phyloP scores from a whole-genome alignment of 2,797 vertebrate species.

The Brachyalestes nurse region DNA sequence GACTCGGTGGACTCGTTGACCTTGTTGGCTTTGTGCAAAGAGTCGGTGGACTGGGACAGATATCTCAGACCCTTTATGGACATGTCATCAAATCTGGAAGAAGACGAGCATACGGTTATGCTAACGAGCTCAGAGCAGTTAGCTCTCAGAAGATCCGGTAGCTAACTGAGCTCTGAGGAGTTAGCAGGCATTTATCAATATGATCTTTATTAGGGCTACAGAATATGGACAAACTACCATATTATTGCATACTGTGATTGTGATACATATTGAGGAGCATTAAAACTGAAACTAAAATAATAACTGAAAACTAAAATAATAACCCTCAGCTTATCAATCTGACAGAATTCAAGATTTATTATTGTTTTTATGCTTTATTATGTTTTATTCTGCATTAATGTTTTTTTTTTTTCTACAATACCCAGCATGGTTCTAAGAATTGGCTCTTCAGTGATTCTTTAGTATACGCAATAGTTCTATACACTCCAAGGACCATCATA shows the following conservation, averaged over 20 bases:
- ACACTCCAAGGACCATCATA: too few relatives aligned
- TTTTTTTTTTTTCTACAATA: neutral
- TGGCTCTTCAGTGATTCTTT: too few relatives aligned
- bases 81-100: conserved; percentile 83
- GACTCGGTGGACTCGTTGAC: conserved; percentile 95
- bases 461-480: too few relatives aligned
- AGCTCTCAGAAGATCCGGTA: neutral
- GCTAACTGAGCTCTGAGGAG: neutral
- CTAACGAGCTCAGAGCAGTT: neutral
- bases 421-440: neutral
- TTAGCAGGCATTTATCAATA: neutral
- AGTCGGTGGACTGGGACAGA: conserved; percentile 96
- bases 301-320: too few relatives aligned
- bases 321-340: too few relatives aligned
- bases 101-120: conserved; percentile 15
- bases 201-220: neutral
- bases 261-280: too few relatives aligned
- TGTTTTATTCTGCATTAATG: neutral
- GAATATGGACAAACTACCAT: too few relatives aligned
- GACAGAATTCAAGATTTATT: neutral
- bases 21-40: conserved; percentile 91
- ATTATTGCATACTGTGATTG: too few relatives aligned
- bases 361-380: too few relatives aligned
- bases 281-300: too few relatives aligned
- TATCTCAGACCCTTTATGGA: conserved; percentile 87